Percentiles rank a stretch among this genome's conserved stretches.
Evolutionary conservation across 2,888 invertebrate species (phyloP).

Genomic region (Drosophila sordidula): DNA sequence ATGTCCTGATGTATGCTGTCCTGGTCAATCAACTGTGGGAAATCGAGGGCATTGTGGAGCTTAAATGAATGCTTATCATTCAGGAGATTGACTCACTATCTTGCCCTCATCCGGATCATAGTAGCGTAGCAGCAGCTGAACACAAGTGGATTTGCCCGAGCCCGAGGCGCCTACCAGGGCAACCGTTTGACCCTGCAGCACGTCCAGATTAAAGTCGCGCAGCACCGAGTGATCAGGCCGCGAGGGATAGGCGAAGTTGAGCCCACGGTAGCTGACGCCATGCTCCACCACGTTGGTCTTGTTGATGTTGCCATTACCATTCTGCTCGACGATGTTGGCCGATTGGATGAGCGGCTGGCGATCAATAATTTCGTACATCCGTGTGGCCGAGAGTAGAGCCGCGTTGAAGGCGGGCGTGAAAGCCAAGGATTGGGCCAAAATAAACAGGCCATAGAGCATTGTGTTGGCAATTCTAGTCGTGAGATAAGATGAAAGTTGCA

Average conservation of each 20-base stretch:
- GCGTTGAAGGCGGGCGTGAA: conserved; percentile 91
- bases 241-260: conserved; percentile 93
- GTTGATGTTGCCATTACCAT: conserved; percentile 46
- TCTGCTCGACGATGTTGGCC: conserved; percentile 71
- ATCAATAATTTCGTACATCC: conserved; percentile 88
- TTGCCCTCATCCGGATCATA: conserved; percentile 90
- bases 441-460: conserved; percentile 90
- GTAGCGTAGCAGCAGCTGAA: conserved; percentile 91
- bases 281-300: conserved; percentile 64
- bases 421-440: conserved; percentile 91
- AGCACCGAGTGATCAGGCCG: conserved; percentile 90
- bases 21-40: conserved; percentile 83
- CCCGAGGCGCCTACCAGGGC: conserved; percentile 91
- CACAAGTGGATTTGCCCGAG: conserved; percentile 92
- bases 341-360: conserved; percentile 87
- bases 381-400: conserved; percentile 89
- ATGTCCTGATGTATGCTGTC: conserved; percentile 87
- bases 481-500: background rate
- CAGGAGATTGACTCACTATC: conserved; percentile 85
- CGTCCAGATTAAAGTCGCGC: conserved; percentile 88
- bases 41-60: rapidly evolving
- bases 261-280: conserved; percentile 86
- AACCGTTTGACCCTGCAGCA: conserved; percentile 89
- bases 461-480: conserved; percentile 89
- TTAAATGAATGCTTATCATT: rapidly evolving